Base-by-base conservation (phyloP, 2,888 invertebrate genomes). In the Drosophila silvestris region DNA sequence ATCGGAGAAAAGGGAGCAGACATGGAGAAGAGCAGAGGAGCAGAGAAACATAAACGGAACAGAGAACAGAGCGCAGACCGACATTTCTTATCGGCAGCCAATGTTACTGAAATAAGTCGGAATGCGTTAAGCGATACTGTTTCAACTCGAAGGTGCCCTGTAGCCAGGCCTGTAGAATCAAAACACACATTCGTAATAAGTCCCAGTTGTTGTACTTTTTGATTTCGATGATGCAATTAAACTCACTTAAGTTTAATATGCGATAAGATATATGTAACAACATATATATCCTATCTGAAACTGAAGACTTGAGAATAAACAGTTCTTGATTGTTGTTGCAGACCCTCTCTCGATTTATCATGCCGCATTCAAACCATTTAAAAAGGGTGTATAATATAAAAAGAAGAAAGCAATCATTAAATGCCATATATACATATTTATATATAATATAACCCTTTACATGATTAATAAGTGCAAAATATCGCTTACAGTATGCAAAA, bases 81-180 rank as follows among this genome's bases (percentile, higher is more conserved):
- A 88, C 89, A 81, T 79, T 85, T 70, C 41, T 83, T 88, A 88
- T 84, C 89, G n/a, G 14, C 5, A 30, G 28, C 37, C 30, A 41
- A 30, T 61, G 32, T 30, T 50, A 54, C 32, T 37, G 60, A 64
- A 81, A 51, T 5, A 41, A n/a, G 33, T 41, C 16, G 14, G 22
- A 35, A 16, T 19, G 28, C 16, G 22, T 2, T 10, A 37, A 9
- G 19, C 2, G 58, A 41, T 16, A 7, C 7, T 10, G 16, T 19
- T n/a, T 5, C 30, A 33, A 41, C 59, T 16, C 0, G 0, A 5
- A 57, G 56, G 28, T 59, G 16, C 52, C 19, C 59, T 71, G n/a
- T 57, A n/a, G 3, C 28, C n/a, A 58, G 37, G 19, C 14, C 26
- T 33, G 22, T 1, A 5, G 53, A 16, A 14, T 4, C 7, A 35